Evolutionary conservation across 2,797 vertebrate genomes (phyloP).

Genomic region (Hyperoplus lanceolatus): DNA sequence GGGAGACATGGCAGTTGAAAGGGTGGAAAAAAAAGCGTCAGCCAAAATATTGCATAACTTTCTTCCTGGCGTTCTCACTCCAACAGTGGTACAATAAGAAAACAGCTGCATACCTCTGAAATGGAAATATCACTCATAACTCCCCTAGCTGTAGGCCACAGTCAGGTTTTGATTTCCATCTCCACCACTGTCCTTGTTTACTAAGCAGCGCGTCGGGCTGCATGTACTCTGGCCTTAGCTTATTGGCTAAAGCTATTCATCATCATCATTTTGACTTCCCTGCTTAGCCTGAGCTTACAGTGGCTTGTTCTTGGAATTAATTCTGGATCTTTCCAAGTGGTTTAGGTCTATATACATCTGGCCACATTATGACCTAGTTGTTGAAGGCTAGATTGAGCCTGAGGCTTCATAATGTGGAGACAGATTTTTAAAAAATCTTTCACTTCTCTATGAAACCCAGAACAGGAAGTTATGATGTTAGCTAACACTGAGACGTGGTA

Average conservation of each 20-base stretch:
- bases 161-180: constrained; percentile 8
- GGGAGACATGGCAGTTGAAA: not conserved
- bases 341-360: constrained; percentile 33
- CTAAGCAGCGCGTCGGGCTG: not conserved
- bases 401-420: constrained; percentile 14
- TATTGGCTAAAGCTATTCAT: constrained; percentile 55
- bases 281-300: constrained; percentile 58
- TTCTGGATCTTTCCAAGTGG: constrained; percentile 50
- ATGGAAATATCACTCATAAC: constrained; percentile 47
- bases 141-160: constrained; percentile 17
- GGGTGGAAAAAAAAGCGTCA: not conserved
- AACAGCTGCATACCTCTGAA: constrained; percentile 24
- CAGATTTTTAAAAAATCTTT: constrained; percentile 39
- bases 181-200: not conserved
- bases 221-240: constrained; percentile 22
- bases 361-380: constrained; percentile 61
- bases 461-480: constrained; percentile 68
- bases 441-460: constrained; percentile 72
- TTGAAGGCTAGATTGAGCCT: constrained; percentile 7
- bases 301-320: constrained; percentile 63
- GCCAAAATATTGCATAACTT: constrained; percentile 15
- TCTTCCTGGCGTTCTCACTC: constrained; percentile 6
- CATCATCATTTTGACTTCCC: constrained; percentile 11
- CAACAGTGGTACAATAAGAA: constrained; percentile 9
- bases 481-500: not conserved